These are phyloP conservation scores for Anarrhichthys ocellatus DNA, from an alignment of 2,113 vertebrate genomes.

Conservation along the genomic window DNA sequence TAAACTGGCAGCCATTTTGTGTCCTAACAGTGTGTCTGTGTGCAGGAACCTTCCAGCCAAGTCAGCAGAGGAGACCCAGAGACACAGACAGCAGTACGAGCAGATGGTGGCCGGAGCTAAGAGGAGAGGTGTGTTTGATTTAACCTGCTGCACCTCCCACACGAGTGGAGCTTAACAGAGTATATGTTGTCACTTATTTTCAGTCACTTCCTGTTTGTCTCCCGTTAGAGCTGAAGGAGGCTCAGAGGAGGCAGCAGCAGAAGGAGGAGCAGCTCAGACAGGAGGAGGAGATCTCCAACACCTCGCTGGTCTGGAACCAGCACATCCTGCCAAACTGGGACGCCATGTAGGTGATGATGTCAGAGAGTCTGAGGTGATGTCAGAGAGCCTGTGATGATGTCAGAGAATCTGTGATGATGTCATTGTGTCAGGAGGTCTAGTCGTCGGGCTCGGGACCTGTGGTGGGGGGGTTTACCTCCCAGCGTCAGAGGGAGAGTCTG, in stretches of 20 bases:
- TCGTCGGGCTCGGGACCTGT: slow-evolving; percentile 11
- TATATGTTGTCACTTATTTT: background rate
- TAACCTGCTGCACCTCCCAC: background rate
- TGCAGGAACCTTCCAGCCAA: slow-evolving; percentile 26
- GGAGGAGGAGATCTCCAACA: slow-evolving; percentile 13
- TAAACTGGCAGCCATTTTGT: background rate
- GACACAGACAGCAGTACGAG: slow-evolving; percentile 24
- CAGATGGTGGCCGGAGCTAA: slow-evolving; percentile 14
- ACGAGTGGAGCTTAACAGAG: background rate
- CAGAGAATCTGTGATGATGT: background rate
- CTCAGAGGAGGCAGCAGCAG: slow-evolving; percentile 19
- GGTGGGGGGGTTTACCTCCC: slow-evolving; percentile 34
- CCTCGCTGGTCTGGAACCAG: slow-evolving; percentile 18
- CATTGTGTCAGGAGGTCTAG: slow-evolving; percentile 9
- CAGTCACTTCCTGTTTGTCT: background rate
- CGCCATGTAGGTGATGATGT: background rate
- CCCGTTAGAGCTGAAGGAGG: slow-evolving; percentile 28
- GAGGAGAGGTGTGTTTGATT: slow-evolving; percentile 14
- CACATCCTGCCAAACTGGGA: slow-evolving; percentile 30
- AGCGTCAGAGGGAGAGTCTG: slow-evolving; percentile 12
- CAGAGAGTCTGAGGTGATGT: background rate
- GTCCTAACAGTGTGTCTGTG: background rate
- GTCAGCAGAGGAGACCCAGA: background rate
- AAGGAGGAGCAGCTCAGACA: background rate
- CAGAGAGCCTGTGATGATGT: background rate